A percentile compares a stretch with the other conserved stretches of the same genome.
Conservation (phyloP, 2,797 vertebrate genomes). For the Melanogrammus aeglefinus region DNA sequence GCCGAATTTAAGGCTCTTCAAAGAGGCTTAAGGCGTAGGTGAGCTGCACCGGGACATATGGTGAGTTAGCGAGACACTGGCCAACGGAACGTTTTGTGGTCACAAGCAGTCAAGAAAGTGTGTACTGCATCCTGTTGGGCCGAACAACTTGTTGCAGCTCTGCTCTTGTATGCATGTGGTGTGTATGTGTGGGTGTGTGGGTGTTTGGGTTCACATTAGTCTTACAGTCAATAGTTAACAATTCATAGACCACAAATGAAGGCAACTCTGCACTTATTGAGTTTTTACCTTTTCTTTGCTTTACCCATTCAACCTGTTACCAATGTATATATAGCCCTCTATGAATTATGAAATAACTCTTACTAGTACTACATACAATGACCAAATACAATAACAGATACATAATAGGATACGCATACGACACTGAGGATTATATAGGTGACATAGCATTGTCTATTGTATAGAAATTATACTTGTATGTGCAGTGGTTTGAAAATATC, state of each 20-base stretch:
- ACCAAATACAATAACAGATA: background rate
- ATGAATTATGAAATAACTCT: background rate
- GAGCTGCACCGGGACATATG: background rate
- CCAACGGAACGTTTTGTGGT: conserved; percentile 1
- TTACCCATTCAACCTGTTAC: background rate
- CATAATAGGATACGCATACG: background rate
- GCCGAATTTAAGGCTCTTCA: background rate
- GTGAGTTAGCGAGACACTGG: background rate
- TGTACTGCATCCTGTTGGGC: background rate
- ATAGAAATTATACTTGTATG: background rate
- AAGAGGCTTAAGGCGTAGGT: background rate
- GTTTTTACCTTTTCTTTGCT: background rate
- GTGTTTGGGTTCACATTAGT: background rate
- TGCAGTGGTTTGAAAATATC: background rate
- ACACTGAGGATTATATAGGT: background rate
- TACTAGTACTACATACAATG: background rate
- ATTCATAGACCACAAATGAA: background rate
- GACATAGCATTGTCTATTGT: background rate
- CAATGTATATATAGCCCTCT: background rate
- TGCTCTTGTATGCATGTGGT: background rate
- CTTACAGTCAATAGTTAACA: background rate
- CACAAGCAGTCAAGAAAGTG: background rate
- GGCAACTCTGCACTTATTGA: background rate
- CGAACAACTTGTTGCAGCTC: conserved; percentile 32
- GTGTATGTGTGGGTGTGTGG: conserved; percentile 10